phyloP scores from a whole-genome alignment of 2,113 vertebrate species.

The Galemys pyrenaicus region DNA sequence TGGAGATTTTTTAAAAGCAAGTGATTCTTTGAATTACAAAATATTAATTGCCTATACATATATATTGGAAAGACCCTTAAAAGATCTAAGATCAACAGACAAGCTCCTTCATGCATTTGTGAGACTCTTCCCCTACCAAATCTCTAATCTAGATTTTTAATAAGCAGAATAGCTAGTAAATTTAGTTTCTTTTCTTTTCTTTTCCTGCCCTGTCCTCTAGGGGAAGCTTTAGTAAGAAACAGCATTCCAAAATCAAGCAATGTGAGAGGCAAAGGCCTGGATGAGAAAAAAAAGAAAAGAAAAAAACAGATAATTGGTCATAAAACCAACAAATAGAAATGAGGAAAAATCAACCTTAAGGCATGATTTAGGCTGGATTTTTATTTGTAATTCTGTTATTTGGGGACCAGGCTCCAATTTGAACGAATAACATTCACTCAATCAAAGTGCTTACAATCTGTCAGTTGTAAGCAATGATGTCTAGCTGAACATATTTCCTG shows the following conservation, averaged over 20 bases:
- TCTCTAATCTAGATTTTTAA: conserved; percentile 65
- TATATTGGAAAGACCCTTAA: conserved; percentile 35
- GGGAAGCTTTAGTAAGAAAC: conserved; percentile 72
- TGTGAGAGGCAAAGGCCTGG: not conserved
- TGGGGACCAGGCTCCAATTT: conserved; percentile 16
- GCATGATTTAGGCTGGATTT: conserved; percentile 26
- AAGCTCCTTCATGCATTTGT: conserved; percentile 41
- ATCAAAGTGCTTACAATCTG: conserved; percentile 66
- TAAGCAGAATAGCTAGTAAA: conserved; percentile 40
- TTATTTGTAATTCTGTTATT: conserved; percentile 56
- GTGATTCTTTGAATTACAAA: conserved; percentile 30
- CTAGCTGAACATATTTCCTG: conserved; percentile 58
- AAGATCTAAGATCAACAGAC: conserved; percentile 12
- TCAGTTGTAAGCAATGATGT: conserved; percentile 58
- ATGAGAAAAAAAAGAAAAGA: conserved; percentile 18
- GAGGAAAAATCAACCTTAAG: conserved; percentile 1
- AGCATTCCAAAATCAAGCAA: conserved; percentile 44
- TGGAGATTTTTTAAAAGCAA: conserved; percentile 30
- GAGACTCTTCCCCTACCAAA: conserved; percentile 20
- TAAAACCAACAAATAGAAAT: conserved; percentile 22
- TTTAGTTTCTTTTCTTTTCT: conserved; percentile 73
- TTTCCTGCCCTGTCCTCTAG: conserved; percentile 78
- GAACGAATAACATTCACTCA: conserved; percentile 26
- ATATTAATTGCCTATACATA: not conserved
- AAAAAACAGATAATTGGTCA: conserved; percentile 46